Percentiles rank a stretch among this genome's conserved stretches.
These are phyloP conservation scores for Drosophila barbarae DNA, from an alignment of 2,888 invertebrate genomes.

Conservation along the genomic window DNA sequence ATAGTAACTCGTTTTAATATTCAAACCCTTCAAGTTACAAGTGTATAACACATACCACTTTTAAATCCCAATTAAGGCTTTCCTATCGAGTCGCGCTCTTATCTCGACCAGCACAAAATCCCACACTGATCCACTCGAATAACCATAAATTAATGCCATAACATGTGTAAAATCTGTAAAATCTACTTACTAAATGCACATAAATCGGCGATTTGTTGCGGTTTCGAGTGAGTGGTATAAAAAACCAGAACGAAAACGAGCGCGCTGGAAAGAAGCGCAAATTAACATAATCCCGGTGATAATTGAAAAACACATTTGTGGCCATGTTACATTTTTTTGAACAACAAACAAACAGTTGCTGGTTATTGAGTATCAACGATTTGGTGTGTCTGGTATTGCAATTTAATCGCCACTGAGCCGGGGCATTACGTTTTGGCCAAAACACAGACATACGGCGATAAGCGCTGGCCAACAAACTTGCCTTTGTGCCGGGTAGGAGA, in stretches of 20 bases:
- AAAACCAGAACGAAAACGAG: not conserved
- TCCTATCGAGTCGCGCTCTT: slow-evolving; percentile 8
- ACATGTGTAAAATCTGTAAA: slow-evolving; percentile 69
- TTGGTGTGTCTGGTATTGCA: slow-evolving; percentile 56
- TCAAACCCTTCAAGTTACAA: not conserved
- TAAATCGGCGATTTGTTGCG: slow-evolving; percentile 70
- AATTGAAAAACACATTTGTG: slow-evolving; percentile 74
- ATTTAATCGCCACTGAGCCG: slow-evolving; percentile 58
- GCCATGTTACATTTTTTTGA: slow-evolving; percentile 59
- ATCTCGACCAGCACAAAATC: slow-evolving; percentile 18
- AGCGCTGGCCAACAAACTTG: slow-evolving; percentile 46
- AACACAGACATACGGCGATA: slow-evolving; percentile 4
- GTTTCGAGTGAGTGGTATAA: slow-evolving; percentile 13
- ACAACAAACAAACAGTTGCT: slow-evolving; percentile 51
- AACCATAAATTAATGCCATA: slow-evolving; percentile 50
- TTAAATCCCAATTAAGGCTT: slow-evolving; percentile 10
- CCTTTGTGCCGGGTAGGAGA: slow-evolving; percentile 23
- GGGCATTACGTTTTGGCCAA: slow-evolving; percentile 31
- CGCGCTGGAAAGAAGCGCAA: slow-evolving; percentile 25
- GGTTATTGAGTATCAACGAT: slow-evolving; percentile 61
- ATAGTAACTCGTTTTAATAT: not conserved
- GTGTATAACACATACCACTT: slow-evolving; percentile 1
- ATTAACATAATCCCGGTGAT: slow-evolving; percentile 72
- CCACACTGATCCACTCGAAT: slow-evolving; percentile 21
- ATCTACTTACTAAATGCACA: slow-evolving; percentile 67